Base-by-base conservation (phyloP, 2,888 invertebrate species). In the Cephus spinipes region DNA sequence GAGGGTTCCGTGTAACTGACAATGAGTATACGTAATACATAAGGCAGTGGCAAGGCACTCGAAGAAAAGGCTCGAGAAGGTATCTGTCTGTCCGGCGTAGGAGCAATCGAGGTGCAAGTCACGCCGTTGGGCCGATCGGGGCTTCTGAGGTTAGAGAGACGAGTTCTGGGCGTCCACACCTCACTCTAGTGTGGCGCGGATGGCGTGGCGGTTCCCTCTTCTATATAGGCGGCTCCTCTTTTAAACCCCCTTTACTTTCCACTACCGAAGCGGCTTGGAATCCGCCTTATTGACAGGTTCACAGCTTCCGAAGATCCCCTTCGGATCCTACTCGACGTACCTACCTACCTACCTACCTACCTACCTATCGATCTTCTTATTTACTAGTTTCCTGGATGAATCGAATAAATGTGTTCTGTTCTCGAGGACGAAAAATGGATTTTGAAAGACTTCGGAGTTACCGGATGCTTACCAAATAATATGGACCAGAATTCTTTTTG, bases 71-170 rank as follows among this genome's bases (percentile, higher is more conserved):
- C 82, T 76, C 79, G 77, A 80, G 80, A 78, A 80, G 76, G 77
- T 77, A 80, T 82, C 79, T 81, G 85, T 83, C 82, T 83, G 73
- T 34, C 33, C 79, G 82, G 79, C 82, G 83, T 80, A 82, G 83
- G 83, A 83, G 86, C 85, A 87, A 85, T 87, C 84, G 85, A 87
- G 85, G 81, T 85, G 89, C 89, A 89, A 89, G 89, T 89, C 89
- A 89, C 85, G 88, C 83, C 83, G 76, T 69, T 74, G 78, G 83
- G 80, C 80, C 79, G 76, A 79, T 81, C 77, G 69, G 82, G 82
- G 86, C 87, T 87, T 88, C 86, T 79, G 85, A 87, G 85, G 83
- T 83, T 82, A 81, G 80, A 82, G 81, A 80, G 81, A 81, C 78
- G 74, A 73, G 77, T 75, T 35, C 31, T 76, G n/a, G 55, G 68